phyloP scores from a whole-genome alignment of 2,888 invertebrate genomes.

The Hydropsyche betteni region DNA sequence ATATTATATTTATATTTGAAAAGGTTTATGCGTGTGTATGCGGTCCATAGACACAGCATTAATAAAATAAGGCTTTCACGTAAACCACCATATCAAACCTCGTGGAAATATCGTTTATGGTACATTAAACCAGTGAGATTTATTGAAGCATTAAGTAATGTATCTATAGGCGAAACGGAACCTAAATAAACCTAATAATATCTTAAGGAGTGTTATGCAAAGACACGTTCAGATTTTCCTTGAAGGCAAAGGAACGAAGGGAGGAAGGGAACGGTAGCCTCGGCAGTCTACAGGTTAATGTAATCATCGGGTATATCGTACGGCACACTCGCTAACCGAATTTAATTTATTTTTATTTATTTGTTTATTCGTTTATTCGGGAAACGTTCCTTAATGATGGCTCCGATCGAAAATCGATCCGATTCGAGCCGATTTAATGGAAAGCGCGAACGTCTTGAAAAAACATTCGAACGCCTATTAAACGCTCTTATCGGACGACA shows the following conservation, averaged over 20 bases:
- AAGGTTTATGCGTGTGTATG: too few relatives aligned
- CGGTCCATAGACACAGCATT: background rate
- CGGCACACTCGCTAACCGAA: slow-evolving; percentile 10
- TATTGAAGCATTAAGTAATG: slow-evolving; percentile 47
- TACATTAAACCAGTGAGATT: slow-evolving; percentile 46
- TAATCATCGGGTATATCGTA: slow-evolving; percentile 33
- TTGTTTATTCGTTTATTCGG: too few relatives aligned
- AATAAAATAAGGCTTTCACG: slow-evolving; percentile 40
- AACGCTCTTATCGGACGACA: too few relatives aligned
- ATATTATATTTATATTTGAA: too few relatives aligned
- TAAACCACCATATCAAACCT: slow-evolving; percentile 40
- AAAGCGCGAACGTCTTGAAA: too few relatives aligned
- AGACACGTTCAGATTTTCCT: slow-evolving; percentile 45
- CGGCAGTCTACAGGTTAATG: slow-evolving; percentile 32
- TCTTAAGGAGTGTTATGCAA: slow-evolving; percentile 48
- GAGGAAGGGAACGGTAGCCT: background rate
- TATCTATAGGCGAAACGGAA: slow-evolving; percentile 47
- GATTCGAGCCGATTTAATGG: too few relatives aligned
- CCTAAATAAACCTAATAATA: slow-evolving; percentile 48
- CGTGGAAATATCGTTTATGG: slow-evolving; percentile 44
- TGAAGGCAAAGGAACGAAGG: background rate
- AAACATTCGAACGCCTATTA: too few relatives aligned
- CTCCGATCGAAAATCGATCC: too few relatives aligned
- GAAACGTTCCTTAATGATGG: too few relatives aligned
- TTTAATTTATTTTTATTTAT: too few relatives aligned